Base-by-base conservation (phyloP, 2,888 invertebrate genomes). In the Fragum sueziense region DNA sequence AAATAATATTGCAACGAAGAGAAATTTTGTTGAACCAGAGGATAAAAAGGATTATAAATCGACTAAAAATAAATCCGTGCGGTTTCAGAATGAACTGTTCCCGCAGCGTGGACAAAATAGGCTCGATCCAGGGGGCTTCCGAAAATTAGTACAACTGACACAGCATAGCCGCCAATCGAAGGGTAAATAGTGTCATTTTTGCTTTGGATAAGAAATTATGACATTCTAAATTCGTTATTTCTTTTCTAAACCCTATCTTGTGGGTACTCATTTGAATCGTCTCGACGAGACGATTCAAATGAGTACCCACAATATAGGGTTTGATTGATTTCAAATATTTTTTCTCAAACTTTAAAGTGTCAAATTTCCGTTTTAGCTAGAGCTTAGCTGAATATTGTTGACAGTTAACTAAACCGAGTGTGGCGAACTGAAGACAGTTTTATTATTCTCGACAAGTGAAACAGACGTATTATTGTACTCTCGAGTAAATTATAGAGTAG, bases 341-440 rank as follows among this genome's bases (percentile, higher is more conserved):
- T n/a, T n/a, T n/a, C n/a, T n/a, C n/a, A n/a, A n/a, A n/a, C n/a
- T n/a, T n/a, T n/a, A n/a, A n/a, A n/a, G n/a, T n/a, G n/a, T n/a
- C n/a, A n/a, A n/a, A n/a, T n/a, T n/a, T n/a, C n/a, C n/a, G n/a
- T n/a, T n/a, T n/a, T n/a, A n/a, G n/a, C n/a, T n/a, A 61, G 17
- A 65, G 11, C 7, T 41, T 22, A 25, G 25, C 22, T 9, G 37
- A 14, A 11, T 2, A 14, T 65, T 65, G 65, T 65, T 65, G 65
- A 65, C 65, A 41, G 29, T 17, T n/a, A 65, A 27, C 11, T 37
- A 41, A 65, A 65, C 65, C 17, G 34, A 65, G 65, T 65, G 65
- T 61, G 33, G 61, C 61, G 61, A 61, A 33, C 20, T 61, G 61
- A 20, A 47, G 47, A 47, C 47, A 47, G 47, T 14, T 47, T 47